phyloP scores from a whole-genome alignment of 2,797 vertebrate genomes.

The Liparis tanakae region DNA sequence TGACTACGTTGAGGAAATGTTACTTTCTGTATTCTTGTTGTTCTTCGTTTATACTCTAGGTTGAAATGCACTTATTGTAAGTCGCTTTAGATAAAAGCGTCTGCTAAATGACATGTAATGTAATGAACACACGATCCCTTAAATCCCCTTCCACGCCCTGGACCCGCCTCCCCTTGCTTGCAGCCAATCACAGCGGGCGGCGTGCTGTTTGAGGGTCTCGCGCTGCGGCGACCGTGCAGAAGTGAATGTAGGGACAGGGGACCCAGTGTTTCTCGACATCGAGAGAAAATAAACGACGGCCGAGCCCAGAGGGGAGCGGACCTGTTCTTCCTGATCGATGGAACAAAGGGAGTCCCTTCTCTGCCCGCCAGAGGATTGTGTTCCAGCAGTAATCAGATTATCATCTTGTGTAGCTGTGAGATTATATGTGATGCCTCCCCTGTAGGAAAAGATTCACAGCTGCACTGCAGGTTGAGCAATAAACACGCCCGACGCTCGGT shows the following conservation, averaged over 20 bases:
- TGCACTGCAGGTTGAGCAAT: slow-evolving; percentile 20
- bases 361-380: slow-evolving; percentile 27
- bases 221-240: slow-evolving; percentile 49
- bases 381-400: slow-evolving; percentile 64
- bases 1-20: too few species aligned
- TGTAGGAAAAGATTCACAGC: slow-evolving; percentile 23
- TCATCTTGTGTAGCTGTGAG: slow-evolving; percentile 44
- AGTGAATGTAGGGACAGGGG: slow-evolving; percentile 42
- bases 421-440: slow-evolving; percentile 50
- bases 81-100: too few species aligned
- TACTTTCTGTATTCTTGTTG: too few species aligned
- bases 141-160: slow-evolving; percentile 48
- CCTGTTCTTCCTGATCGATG: slow-evolving; percentile 13
- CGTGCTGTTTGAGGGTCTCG: slow-evolving; percentile 64
- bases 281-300: slow-evolving; percentile 59
- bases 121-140: slow-evolving; percentile 49
- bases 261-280: slow-evolving; percentile 59
- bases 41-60: too few species aligned
- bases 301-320: slow-evolving; percentile 14
- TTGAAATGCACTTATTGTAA: too few species aligned
- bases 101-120: too few species aligned
- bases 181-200: slow-evolving; percentile 63
- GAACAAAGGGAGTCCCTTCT: slow-evolving; percentile 47
- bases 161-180: slow-evolving; percentile 57
- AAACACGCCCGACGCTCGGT: slow-evolving; percentile 19